Evolutionary conservation across 2,113 vertebrate species (phyloP).

Genomic region (Gambusia holbrooki): DNA sequence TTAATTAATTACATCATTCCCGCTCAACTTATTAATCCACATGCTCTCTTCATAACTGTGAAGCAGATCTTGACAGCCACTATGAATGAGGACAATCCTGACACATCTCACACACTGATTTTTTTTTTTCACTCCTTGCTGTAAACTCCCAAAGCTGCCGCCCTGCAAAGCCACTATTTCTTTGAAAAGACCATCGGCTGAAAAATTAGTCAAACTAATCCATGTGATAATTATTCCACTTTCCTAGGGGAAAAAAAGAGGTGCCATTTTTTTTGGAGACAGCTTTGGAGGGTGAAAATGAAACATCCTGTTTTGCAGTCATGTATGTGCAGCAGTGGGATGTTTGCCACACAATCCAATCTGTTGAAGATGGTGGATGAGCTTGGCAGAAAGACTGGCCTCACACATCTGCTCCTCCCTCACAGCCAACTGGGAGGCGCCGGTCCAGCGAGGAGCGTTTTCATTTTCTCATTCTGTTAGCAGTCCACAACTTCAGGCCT

Average conservation of each 20-base stretch:
- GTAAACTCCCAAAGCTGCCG: slow-evolving; percentile 6
- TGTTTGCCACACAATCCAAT: slow-evolving; percentile 19
- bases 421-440: slow-evolving; percentile 13
- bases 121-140: neutral
- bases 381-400: neutral
- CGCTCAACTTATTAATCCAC: slow-evolving; percentile 3
- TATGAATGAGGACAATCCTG: neutral
- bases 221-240: slow-evolving; percentile 39
- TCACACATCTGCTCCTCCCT: slow-evolving; percentile 16
- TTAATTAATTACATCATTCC: slow-evolving; percentile 1
- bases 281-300: slow-evolving; percentile 39
- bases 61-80: slow-evolving; percentile 35
- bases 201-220: slow-evolving; percentile 31
- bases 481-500: slow-evolving; percentile 7
- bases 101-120: slow-evolving; percentile 19
- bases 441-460: neutral
- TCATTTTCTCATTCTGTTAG: neutral
- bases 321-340: slow-evolving; percentile 10
- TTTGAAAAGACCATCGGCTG: slow-evolving; percentile 28
- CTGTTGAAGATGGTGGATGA: slow-evolving; percentile 14
- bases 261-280: slow-evolving; percentile 13
- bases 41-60: slow-evolving; percentile 18
- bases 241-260: neutral
- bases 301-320: slow-evolving; percentile 37
- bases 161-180: slow-evolving; percentile 33